phyloP scores from a whole-genome alignment of 2,113 vertebrate genomes.

The Heterocephalus glaber region DNA sequence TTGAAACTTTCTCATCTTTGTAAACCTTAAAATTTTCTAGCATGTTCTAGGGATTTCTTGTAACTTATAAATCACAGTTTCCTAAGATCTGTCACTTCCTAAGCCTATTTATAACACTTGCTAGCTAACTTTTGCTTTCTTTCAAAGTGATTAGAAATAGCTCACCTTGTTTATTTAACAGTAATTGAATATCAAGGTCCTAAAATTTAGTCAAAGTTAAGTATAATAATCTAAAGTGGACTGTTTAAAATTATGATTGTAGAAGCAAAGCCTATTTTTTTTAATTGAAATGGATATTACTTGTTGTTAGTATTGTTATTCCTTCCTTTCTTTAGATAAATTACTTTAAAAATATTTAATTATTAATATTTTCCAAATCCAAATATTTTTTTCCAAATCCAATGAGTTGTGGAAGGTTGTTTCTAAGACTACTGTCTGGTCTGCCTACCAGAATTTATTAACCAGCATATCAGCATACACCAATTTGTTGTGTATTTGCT shows the following conservation, averaged over 20 bases:
- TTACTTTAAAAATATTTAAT: conserved; percentile 30
- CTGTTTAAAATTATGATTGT: conserved; percentile 1
- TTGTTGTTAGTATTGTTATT: background rate
- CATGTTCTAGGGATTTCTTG: background rate
- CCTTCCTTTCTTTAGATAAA: background rate
- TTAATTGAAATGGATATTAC: conserved; percentile 22
- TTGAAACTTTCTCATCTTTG: conserved; percentile 33
- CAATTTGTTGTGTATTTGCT: background rate
- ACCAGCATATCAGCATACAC: background rate
- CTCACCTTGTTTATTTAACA: background rate
- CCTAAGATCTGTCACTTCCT: background rate
- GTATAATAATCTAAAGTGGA: background rate
- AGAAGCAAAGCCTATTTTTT: background rate
- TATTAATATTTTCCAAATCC: conserved; percentile 16
- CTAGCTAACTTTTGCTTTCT: background rate
- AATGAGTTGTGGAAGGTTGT: background rate
- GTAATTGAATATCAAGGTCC: background rate
- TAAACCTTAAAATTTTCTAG: background rate
- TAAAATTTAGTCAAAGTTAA: background rate
- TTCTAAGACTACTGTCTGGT: background rate
- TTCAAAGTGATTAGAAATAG: conserved; percentile 19
- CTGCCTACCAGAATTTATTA: background rate
- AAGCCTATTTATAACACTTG: background rate
- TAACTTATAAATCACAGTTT: conserved; percentile 53
- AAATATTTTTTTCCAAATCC: background rate